These are phyloP conservation scores for Catharus ustulatus DNA, from an alignment of 2,797 vertebrate species.

Conservation along the genomic window DNA sequence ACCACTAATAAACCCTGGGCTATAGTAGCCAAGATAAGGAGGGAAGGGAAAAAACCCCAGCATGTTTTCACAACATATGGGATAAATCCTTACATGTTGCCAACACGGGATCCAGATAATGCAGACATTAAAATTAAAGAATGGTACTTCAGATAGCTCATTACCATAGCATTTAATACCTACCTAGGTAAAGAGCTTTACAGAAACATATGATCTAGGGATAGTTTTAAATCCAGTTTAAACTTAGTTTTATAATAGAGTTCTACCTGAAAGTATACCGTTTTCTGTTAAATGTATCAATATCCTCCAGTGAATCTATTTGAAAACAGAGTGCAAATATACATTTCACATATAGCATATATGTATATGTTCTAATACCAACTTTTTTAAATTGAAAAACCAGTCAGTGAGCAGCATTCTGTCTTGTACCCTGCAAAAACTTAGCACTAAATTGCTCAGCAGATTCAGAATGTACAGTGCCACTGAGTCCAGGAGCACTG, in stretches of 20 bases:
- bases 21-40: background rate
- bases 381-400: background rate
- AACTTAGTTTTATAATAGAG: background rate
- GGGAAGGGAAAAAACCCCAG: fast-evolving
- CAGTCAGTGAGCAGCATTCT: background rate
- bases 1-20: background rate
- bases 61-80: background rate
- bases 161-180: background rate
- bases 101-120: background rate
- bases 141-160: background rate
- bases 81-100: background rate
- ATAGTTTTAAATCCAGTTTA: background rate
- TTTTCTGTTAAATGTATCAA: background rate
- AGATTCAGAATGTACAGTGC: background rate
- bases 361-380: background rate
- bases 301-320: background rate
- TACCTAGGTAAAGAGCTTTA: background rate
- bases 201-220: background rate
- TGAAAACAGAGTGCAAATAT: background rate
- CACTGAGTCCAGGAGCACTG: background rate
- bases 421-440: background rate
- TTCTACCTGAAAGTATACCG: background rate
- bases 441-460: background rate
- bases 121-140: background rate
- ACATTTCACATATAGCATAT: background rate